Base-by-base conservation (phyloP, 64 coral and sea anemone species). In the Dendrophyllia cribrosa region DNA sequence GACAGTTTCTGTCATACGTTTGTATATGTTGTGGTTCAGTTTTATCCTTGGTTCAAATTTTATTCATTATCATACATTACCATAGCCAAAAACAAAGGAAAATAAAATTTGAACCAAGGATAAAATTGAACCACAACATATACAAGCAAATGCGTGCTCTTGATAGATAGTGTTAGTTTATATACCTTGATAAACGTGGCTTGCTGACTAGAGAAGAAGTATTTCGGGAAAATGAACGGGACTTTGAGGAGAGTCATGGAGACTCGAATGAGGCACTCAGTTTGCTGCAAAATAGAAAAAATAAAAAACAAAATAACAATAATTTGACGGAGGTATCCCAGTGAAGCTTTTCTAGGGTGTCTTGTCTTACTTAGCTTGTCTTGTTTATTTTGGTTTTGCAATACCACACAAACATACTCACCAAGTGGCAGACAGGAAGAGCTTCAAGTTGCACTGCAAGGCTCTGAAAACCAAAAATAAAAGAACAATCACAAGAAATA, bases 111-210 rank as follows among this genome's bases (percentile, higher is more conserved):
- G n/a, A n/a, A n/a, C n/a, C n/a, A n/a, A n/a, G n/a, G n/a, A n/a
- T n/a, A n/a, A n/a, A n/a, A n/a, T n/a, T n/a, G n/a, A n/a, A n/a
- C n/a, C n/a, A n/a, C n/a, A n/a, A n/a, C n/a, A n/a, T n/a, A n/a
- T 34, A 34, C 6, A 4, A 7, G 17, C 66, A 70, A 7, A 26
- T 11, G 66, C 10, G 6, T 0, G 24, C 6, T 23, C 45, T 47
- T 3, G 9, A 26, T 58, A 9, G 5, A 14, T 19, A 79, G 20
- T 75, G 4, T 14, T 14, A 79, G 10, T 43, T 62, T 9, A 17
- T 58, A 15, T 45, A 98, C 96, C 96, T 98, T 98, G 61, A 98
- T 95, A 56, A 84, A 71, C 17, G 96, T 98, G 3, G 94, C 82
- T 43, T 98, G 96, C 24, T 85, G 78, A 76, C 93, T 92, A 50